Evolutionary conservation across 2,113 vertebrate genomes (phyloP), one percentile per base, ranked within the genome.

Genomic region (Gymnarchus niloticus): DNA sequence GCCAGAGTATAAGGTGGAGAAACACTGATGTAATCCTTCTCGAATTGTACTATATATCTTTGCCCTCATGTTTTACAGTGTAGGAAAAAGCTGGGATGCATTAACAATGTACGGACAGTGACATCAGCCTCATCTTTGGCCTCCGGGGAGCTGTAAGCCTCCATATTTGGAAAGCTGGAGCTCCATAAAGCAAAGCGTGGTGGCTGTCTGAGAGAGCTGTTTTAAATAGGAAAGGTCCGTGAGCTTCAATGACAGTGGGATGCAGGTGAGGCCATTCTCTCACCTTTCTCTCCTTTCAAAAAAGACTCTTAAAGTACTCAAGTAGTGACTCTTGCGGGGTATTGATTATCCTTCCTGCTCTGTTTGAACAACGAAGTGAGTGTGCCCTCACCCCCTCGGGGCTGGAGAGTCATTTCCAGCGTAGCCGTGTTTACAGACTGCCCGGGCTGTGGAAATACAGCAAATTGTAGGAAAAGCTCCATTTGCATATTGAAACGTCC

Each of bases 271-370:
- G 8, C 41, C 37, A 44, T 2, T 37, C 83, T 48, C 56, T 49
- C 41, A 46, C 49, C 49, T 44, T 51, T 21, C 49, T 7, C 83
- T n/a, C 37, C 23, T 25, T 48, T 28, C 8, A 25, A 37, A 14
- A 33, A 69, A 69, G 93, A 92, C 93, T 93, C 93, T 95, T 94
- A 93, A 91, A 93, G 93, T n/a, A n/a, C 93, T 89, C 93, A 92
- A 92, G 92, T 93, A 89, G 92, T 91, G 87, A 92, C 92, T 94
- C 94, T 96, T 94, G 93, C 94, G 93, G 93, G 93, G 90, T 95
- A 96, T 95, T 94, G 95, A 96, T 96, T 96, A 95, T 93, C 94
- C 92, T 94, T 96, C 94, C 90, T 77, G 91, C 93, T 90, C 94
- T 89, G 91, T 95, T 95, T 94, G 93, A 92, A 93, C 94, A 94